Base-by-base conservation (phyloP, 2,888 invertebrate species). In the Phania funesta region DNA sequence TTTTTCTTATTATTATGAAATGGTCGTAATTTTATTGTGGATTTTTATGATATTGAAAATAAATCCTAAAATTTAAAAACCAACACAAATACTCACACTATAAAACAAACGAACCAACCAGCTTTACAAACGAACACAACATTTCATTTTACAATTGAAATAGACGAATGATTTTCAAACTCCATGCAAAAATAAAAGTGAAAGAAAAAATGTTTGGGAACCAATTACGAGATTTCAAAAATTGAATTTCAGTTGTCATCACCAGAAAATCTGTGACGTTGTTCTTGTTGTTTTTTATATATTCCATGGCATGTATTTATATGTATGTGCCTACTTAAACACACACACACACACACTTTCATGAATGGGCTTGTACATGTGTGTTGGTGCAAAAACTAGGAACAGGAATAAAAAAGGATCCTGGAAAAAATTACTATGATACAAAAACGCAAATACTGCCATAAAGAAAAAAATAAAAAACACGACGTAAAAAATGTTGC, bases 191-290 rank as follows among this genome's bases (percentile, higher is more conserved):
- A 20, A 20, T n/a, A n/a, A 52, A 71, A 71, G 13, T 48, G 22
- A 5, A 54, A 35, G 13, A 26, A 41, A 52, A 56, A 54, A 76
- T 62, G 50, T 50, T 64, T 64, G 58, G 73, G 64, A 82, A 82
- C 74, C 82, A 82, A 82, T 82, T 82, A 82, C 78, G 68, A 82
- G 78, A 82, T 82, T 82, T 82, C 82, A 82, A 75, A 82, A 82
- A 82, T 82, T 82, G 82, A 82, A 78, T 82, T 82, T 82, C 78
- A 82, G 82, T 78, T 82, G 82, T 82, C 82, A 82, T 82, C 82
- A 68, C 82, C 82, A 82, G 82, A 78, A 82, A 82, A 82, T 74
- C 74, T 78, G 41, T 82, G 70, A 78, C 41, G 56, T 70, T 71
- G 41, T 56, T 73, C 46, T 32, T 22, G n/a, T 48, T 60, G 9